A percentile compares a stretch with the other conserved stretches of the same genome.
Evolutionary conservation across 2,888 invertebrate genomes (phyloP).

Genomic region (Arge pagana): DNA sequence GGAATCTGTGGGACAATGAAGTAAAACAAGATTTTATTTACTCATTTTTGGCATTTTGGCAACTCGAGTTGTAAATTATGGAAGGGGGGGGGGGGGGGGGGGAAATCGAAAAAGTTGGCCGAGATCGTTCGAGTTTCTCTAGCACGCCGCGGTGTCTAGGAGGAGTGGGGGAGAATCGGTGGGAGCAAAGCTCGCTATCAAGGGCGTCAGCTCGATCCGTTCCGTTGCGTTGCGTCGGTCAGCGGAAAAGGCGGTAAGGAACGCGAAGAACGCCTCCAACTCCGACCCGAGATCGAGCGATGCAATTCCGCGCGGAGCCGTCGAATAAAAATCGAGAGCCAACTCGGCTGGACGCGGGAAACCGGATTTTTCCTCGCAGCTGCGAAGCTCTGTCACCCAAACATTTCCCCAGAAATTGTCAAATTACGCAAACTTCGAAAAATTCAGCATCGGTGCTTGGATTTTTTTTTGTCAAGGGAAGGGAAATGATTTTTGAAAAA

Average conservation of each 20-base stretch:
- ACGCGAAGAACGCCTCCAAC: constrained; percentile 30
- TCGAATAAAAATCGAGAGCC: constrained; percentile 21
- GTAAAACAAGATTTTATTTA: too few species aligned
- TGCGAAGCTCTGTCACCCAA: too few species aligned
- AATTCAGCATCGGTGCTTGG: too few species aligned
- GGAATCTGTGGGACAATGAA: too few species aligned
- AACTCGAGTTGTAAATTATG: constrained; percentile 5
- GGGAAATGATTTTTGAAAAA: too few species aligned
- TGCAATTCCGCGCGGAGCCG: constrained; percentile 30
- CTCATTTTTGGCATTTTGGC: too few species aligned
- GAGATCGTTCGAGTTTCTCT: constrained; percentile 19
- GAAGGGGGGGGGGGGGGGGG: constrained; percentile 14
- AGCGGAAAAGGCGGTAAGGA: constrained; percentile 14
- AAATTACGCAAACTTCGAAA: too few species aligned
- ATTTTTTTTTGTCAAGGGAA: too few species aligned
- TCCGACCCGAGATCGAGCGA: constrained; percentile 4
- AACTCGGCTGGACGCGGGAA: constrained; percentile 3
- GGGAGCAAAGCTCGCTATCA: constrained; percentile 44
- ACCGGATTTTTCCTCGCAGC: too few species aligned
- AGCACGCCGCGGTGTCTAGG: constrained; percentile 17
- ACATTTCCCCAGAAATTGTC: too few species aligned
- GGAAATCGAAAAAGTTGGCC: constrained; percentile 4
- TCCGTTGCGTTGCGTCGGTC: too few species aligned
- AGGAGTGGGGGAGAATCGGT: constrained; percentile 26
- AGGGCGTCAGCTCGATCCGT: constrained; percentile 43